Base-by-base conservation (phyloP, 1,140 invertebrate species). In the Andrena cerasifolii region DNA sequence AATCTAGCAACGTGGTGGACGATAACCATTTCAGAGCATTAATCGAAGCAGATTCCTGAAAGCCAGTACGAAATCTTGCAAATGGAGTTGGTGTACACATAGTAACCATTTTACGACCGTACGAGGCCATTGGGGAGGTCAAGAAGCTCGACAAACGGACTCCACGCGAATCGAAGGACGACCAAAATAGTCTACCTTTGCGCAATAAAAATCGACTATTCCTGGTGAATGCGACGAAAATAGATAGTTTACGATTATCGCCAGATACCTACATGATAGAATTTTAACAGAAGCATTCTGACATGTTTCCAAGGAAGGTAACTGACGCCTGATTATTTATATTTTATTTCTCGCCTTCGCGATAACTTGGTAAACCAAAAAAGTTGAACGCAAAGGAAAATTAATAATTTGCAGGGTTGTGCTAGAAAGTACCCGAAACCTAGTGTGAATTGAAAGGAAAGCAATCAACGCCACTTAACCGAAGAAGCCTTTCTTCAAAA, bases 171-270 rank as follows among this genome's bases (percentile, higher is more conserved):
- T 28, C 33, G 36, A 12, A 12, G n/a, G 1, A 16, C 24, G 16
- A 16, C 26, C n/a, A 24, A 4, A n/a, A 24, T 21, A 16, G 2
- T 65, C 36, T 18, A 14, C 7, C n/a, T 21, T 21, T 16, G 31
- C 2, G 3, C 49, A 16, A 54, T 40, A 26, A 40, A 54, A 67
- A n/a, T 16, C 6, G 26, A 54, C 47, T 31, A 21, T 36, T 24
- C n/a, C 33, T 14, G 21, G 53, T 12, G 5, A 12, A 28, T 18
- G 53, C 53, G 53, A 31, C 3, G 53, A n/a, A 61, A 61, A 61
- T 40, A n/a, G 58, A 61, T 24, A 36, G 16, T 53, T 67, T 54
- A 67, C 28, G 49, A 54, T 54, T 26, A 54, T 40, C 21, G 33
- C 28, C 2, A 33, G 2, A 54, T 26, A 12, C 18, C 7, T 28